These are phyloP conservation scores for Chloroceryle inda DNA, from an alignment of 2,797 vertebrate genomes.

Conservation along the genomic window DNA sequence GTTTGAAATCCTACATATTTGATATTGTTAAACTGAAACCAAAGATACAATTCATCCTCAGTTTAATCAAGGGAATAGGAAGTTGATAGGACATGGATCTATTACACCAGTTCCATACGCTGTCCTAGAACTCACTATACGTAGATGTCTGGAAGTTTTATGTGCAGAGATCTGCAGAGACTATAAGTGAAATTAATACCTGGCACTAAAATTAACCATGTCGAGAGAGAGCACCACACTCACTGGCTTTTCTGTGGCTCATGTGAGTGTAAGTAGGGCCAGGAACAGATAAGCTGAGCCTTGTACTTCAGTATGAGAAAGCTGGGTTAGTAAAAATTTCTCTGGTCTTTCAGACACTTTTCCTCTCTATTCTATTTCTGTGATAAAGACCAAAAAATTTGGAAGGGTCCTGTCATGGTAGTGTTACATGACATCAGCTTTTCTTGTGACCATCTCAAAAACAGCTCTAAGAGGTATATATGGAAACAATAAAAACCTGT, in stretches of 20 bases:
- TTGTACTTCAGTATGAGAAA: not conserved
- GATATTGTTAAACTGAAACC: not conserved
- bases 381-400: not conserved
- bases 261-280: not conserved
- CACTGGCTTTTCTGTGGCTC: not conserved
- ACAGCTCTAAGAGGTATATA: not conserved
- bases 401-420: not conserved
- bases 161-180: not conserved
- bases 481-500: conserved; percentile 35
- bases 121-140: not conserved
- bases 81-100: not conserved
- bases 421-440: conserved; percentile 41
- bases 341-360: not conserved
- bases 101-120: not conserved
- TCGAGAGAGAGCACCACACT: not conserved
- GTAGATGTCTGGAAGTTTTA: not conserved
- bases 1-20: not conserved
- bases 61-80: not conserved
- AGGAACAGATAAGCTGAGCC: not conserved
- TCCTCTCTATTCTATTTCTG: not conserved
- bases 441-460: conserved; percentile 42
- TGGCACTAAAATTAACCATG: not conserved
- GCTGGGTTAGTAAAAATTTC: not conserved
- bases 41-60: not conserved
- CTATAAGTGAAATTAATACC: not conserved